phyloP scores from a whole-genome alignment of 2,888 invertebrate genomes.

The Theretra japonica region DNA sequence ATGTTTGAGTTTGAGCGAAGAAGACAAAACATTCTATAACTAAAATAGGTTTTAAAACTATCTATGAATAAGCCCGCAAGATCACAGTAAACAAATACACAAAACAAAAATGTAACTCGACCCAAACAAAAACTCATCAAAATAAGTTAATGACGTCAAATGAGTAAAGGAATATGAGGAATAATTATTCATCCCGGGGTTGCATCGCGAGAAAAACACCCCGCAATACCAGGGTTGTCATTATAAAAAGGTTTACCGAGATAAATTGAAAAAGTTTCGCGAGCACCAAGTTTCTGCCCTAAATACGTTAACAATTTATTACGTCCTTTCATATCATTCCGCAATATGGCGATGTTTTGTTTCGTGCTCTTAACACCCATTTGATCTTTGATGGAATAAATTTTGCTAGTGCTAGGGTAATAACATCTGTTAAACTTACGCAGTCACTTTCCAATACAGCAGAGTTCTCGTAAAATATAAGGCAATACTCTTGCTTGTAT shows the following conservation, averaged over 20 bases:
- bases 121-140: conserved; percentile 1
- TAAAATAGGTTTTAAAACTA: too few relatives aligned
- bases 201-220: conserved; percentile 17
- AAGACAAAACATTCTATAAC: too few relatives aligned
- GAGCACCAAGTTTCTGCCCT: conserved; percentile 33
- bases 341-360: conserved; percentile 27
- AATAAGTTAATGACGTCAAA: conserved; percentile 6
- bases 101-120: background rate
- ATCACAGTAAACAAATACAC: too few relatives aligned
- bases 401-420: too few relatives aligned
- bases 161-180: background rate
- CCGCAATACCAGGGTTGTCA: conserved; percentile 31
- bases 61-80: too few relatives aligned
- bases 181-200: conserved; percentile 26
- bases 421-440: too few relatives aligned
- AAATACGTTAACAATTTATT: conserved; percentile 33
- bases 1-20: too few relatives aligned
- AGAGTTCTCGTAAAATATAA: too few relatives aligned
- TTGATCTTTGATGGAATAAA: background rate
- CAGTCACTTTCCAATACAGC: too few relatives aligned
- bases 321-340: conserved; percentile 28
- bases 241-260: conserved; percentile 36
- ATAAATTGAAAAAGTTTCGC: conserved; percentile 37
- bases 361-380: background rate
- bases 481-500: too few relatives aligned